Percentiles rank a stretch among this genome's conserved stretches.
These are phyloP conservation scores for Drosophila funebris DNA, from an alignment of 1,140 invertebrate genomes.

Conservation along the genomic window DNA sequence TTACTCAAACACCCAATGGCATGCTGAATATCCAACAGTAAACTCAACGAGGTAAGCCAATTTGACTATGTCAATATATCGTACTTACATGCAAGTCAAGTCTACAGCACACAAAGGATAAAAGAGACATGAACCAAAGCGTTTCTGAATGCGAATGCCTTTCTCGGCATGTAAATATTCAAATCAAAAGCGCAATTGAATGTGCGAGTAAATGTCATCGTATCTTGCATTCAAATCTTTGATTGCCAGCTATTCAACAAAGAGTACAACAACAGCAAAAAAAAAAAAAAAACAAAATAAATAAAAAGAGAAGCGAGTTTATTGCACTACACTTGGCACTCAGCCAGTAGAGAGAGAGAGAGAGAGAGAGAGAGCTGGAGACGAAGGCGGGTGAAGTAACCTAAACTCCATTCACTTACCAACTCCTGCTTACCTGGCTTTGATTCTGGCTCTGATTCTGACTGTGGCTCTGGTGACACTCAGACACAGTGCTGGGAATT, in stretches of 20 bases:
- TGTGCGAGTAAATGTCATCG: constrained; percentile 82
- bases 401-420: constrained; percentile 51
- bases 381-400: background rate
- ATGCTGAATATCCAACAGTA: background rate
- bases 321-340: constrained; percentile 80
- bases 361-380: background rate
- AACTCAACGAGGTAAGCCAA: constrained; percentile 55
- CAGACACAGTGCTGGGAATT: constrained; percentile 73
- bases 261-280: constrained; percentile 25
- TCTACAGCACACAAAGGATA: constrained; percentile 36
- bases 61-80: constrained; percentile 71
- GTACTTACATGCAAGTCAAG: background rate
- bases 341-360: constrained; percentile 43
- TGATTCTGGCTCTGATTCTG: constrained; percentile 10
- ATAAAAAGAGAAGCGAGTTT: constrained; percentile 53
- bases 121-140: constrained; percentile 60
- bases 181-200: constrained; percentile 81
- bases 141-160: constrained; percentile 25
- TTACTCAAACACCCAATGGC: constrained; percentile 19
- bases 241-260: constrained; percentile 79
- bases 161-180: constrained; percentile 73
- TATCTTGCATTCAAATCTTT: constrained; percentile 82
- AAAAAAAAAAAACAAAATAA: constrained; percentile 18
- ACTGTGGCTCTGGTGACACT: constrained; percentile 55
- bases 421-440: constrained; percentile 30